Conservation (phyloP, 2,797 vertebrate species). For the Taenioides sp. region DNA sequence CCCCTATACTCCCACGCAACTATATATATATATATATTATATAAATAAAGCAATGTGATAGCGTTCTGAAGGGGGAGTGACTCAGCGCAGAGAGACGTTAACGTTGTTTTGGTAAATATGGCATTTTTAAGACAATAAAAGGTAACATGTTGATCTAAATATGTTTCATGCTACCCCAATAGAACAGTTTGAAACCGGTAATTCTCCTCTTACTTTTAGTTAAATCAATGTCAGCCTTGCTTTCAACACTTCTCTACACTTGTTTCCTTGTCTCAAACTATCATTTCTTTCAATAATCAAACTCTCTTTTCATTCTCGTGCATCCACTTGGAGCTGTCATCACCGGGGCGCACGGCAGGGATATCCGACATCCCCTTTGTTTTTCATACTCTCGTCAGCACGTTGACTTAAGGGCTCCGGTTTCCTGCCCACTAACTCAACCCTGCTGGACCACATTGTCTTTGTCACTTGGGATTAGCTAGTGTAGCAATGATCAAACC, state of each 20-base stretch:
- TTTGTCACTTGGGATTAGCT: conserved; percentile 45
- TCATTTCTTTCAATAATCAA: conserved; percentile 1
- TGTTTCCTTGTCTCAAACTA: neutral
- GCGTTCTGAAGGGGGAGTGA: no score
- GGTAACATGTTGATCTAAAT: no score
- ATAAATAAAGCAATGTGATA: no score
- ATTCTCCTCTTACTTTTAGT: neutral
- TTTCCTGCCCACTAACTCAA: conserved; percentile 44
- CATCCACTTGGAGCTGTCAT: conserved; percentile 10
- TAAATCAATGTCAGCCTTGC: conserved; percentile 3
- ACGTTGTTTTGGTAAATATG: no score
- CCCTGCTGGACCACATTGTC: conserved; percentile 38
- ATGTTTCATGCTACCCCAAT: no score
- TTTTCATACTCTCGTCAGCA: conserved; percentile 30
- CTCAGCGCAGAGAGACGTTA: no score
- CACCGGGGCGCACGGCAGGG: conserved; percentile 12
- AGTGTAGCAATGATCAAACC: conserved; percentile 39
- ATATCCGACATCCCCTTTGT: conserved; percentile 12
- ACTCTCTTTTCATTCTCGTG: conserved; percentile 13
- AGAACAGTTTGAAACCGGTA: neutral
- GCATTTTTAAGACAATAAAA: no score
- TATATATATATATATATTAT: no score
- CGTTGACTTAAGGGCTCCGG: conserved; percentile 30
- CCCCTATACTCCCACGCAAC: no score
- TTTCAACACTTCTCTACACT: conserved; percentile 7